Percentiles rank a stretch among this genome's conserved stretches.
Evolutionary conservation across 1,140 invertebrate species (phyloP).

Genomic region (Varroa destructor): DNA sequence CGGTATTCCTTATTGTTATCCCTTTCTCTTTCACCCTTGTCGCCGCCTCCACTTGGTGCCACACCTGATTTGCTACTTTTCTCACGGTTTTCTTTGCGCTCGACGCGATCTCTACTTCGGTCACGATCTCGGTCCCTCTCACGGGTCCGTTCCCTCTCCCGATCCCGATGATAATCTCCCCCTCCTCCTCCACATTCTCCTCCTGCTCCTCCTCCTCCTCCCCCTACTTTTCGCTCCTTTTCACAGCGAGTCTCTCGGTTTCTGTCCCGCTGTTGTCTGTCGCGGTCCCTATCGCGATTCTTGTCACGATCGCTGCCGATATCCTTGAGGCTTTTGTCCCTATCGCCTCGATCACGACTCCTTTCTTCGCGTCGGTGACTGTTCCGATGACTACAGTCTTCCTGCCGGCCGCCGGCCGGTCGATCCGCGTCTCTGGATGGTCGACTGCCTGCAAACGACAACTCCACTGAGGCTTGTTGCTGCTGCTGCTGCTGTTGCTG

Average conservation of each 20-base stretch:
- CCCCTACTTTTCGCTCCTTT: background rate
- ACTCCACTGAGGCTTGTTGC: background rate
- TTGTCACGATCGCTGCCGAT: background rate
- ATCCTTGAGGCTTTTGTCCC: no score
- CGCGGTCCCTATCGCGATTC: background rate
- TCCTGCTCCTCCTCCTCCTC: background rate
- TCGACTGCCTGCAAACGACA: background rate
- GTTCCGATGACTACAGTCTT: slow-evolving; percentile 1
- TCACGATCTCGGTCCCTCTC: background rate
- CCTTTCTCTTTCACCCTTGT: no score
- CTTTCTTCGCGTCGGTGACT: background rate
- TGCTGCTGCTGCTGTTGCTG: background rate
- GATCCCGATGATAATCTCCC: background rate
- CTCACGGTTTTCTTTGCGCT: no score
- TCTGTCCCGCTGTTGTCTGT: background rate
- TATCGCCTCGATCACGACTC: no score
- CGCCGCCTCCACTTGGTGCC: no score
- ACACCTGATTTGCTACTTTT: no score
- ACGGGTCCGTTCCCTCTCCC: background rate
- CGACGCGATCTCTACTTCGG: no score
- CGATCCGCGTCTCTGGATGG: background rate
- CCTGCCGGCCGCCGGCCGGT: background rate
- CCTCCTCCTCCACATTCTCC: background rate
- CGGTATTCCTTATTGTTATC: no score
- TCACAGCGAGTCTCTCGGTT: background rate